Evolutionary conservation across 2,888 invertebrate species (phyloP).

Genomic region (Noctua fimbriata): DNA sequence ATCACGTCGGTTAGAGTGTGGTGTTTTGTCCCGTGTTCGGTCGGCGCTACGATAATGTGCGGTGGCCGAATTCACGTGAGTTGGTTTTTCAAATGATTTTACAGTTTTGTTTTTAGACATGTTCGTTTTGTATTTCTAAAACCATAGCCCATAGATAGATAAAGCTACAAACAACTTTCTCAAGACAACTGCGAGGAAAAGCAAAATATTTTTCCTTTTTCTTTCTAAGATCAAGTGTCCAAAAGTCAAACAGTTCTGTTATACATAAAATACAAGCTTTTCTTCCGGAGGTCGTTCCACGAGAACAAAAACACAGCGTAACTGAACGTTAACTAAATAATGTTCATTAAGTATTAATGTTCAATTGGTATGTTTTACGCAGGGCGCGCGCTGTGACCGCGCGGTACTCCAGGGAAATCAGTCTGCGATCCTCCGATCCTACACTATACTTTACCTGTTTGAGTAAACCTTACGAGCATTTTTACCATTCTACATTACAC

Average conservation of each 20-base stretch:
- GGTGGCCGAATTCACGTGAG: conserved; percentile 28
- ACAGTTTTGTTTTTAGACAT: conserved; percentile 17
- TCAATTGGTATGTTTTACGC: conserved; percentile 80
- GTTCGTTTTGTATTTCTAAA: conserved; percentile 11
- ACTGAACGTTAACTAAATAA: conserved; percentile 69
- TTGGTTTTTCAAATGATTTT: conserved; percentile 29
- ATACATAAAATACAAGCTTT: conserved; percentile 31
- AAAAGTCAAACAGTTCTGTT: conserved; percentile 9
- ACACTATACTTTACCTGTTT: conserved; percentile 68
- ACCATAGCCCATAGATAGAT: background rate
- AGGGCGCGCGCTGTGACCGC: conserved; percentile 68
- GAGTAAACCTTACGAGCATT: conserved; percentile 38
- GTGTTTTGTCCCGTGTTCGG: conserved; percentile 17
- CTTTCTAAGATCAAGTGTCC: background rate
- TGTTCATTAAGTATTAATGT: conserved; percentile 83
- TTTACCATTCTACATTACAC: conserved; percentile 46
- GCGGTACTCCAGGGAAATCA: conserved; percentile 80
- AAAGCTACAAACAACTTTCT: background rate
- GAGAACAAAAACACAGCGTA: conserved; percentile 41
- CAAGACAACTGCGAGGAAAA: conserved; percentile 10
- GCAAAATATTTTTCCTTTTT: background rate
- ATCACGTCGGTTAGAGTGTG: conserved; percentile 32
- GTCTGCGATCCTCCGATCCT: conserved; percentile 40
- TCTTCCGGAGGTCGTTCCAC: conserved; percentile 13
- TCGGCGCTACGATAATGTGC: conserved; percentile 29